Evolutionary conservation across 2,888 invertebrate species (phyloP).

Genomic region (Apotomis betuletana): DNA sequence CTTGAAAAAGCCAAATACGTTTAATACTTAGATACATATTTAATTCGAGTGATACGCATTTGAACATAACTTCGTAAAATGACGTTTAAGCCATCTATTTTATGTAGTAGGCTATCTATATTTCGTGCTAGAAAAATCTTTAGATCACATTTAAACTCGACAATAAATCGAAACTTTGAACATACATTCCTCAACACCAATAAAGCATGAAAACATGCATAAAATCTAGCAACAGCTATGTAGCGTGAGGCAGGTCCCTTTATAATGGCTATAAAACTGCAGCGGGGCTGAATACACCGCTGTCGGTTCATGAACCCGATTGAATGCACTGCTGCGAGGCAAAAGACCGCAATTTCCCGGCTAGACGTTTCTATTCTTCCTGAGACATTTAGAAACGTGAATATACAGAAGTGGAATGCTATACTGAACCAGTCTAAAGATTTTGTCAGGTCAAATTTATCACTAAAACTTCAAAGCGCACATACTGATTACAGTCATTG

Average conservation of each 20-base stretch:
- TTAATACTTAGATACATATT: too few species aligned
- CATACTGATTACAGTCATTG: too few species aligned
- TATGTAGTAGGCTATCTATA: too few species aligned
- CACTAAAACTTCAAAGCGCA: too few species aligned
- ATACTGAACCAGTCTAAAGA: too few species aligned
- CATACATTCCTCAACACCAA: slow-evolving; percentile 19
- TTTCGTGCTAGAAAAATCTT: background rate
- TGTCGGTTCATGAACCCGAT: slow-evolving; percentile 42
- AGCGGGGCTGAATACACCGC: slow-evolving; percentile 9
- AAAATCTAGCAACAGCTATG: slow-evolving; percentile 16
- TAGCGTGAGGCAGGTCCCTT: slow-evolving; percentile 22
- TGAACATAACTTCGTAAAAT: too few species aligned
- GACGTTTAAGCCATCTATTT: too few species aligned
- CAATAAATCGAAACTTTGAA: background rate
- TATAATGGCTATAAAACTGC: slow-evolving; percentile 32
- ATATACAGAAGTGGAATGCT: background rate
- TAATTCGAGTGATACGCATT: too few species aligned
- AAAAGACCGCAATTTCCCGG: slow-evolving; percentile 61
- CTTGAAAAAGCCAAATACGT: too few species aligned
- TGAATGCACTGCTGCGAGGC: slow-evolving; percentile 51
- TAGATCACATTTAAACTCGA: background rate
- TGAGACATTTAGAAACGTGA: slow-evolving; percentile 5
- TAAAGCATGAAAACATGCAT: slow-evolving; percentile 26
- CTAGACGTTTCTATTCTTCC: slow-evolving; percentile 30
- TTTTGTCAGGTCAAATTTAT: too few species aligned